phyloP scores from a whole-genome alignment of 2,888 invertebrate genomes.

The Cyrtodaria siliqua region DNA sequence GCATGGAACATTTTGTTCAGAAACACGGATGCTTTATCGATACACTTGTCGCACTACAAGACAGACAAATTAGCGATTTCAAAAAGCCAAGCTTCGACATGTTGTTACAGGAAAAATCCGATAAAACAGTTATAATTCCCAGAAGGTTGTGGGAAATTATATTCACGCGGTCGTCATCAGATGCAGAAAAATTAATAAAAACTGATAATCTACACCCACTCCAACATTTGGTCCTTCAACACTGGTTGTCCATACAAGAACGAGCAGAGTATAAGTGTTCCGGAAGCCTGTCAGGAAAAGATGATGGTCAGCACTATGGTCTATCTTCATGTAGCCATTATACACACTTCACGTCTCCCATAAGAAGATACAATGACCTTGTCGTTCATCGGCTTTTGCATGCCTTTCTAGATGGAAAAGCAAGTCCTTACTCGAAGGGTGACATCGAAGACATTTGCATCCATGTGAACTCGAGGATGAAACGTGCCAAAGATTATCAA shows the following conservation, averaged over 20 bases:
- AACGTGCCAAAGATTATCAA: slow-evolving; percentile 62
- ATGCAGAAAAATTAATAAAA: slow-evolving; percentile 39
- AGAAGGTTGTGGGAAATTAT: slow-evolving; percentile 30
- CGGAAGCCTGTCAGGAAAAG: slow-evolving; percentile 32
- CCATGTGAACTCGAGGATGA: slow-evolving; percentile 61
- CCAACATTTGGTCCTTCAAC: slow-evolving; percentile 50
- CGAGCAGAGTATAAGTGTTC: slow-evolving; percentile 61
- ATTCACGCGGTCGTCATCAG: background rate
- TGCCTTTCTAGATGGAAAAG: slow-evolving; percentile 47
- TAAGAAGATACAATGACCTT: slow-evolving; percentile 63
- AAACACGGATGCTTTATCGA: slow-evolving; percentile 39
- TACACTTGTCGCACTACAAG: slow-evolving; percentile 57
- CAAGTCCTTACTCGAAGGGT: slow-evolving; percentile 54
- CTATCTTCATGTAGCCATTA: slow-evolving; percentile 63
- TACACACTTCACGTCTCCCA: slow-evolving; percentile 69
- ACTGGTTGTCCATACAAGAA: slow-evolving; percentile 67
- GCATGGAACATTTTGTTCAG: slow-evolving; percentile 46
- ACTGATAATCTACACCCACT: slow-evolving; percentile 61
- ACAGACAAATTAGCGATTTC: slow-evolving; percentile 5
- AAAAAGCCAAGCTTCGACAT: slow-evolving; percentile 14
- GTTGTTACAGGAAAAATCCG: slow-evolving; percentile 5
- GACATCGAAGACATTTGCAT: slow-evolving; percentile 65
- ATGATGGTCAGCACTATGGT: slow-evolving; percentile 63
- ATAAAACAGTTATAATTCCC: slow-evolving; percentile 14
- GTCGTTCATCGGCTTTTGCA: slow-evolving; percentile 66